These are phyloP conservation scores for Philantomba maxwellii DNA, from an alignment of 2,113 vertebrate species.

Conservation along the genomic window DNA sequence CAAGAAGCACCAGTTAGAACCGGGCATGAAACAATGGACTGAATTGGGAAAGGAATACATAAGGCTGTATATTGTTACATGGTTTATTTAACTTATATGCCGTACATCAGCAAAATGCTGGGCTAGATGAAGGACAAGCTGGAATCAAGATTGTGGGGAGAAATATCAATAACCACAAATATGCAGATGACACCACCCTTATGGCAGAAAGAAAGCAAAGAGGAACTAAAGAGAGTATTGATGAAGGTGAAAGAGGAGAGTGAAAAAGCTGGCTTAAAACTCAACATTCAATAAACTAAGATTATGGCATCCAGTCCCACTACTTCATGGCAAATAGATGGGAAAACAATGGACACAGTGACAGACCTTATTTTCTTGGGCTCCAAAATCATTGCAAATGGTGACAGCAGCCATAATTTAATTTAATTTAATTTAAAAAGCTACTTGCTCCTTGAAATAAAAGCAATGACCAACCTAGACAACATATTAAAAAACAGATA, in stretches of 20 bases:
- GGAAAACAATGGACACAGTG: not conserved
- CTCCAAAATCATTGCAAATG: not conserved
- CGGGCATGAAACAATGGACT: not conserved
- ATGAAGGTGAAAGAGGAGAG: not conserved
- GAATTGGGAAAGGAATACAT: not conserved
- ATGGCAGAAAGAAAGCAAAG: not conserved
- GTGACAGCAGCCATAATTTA: not conserved
- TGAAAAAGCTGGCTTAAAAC: not conserved
- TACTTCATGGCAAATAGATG: not conserved
- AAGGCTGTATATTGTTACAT: not conserved
- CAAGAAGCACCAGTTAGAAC: not conserved
- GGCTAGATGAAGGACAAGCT: not conserved
- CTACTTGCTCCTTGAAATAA: not conserved
- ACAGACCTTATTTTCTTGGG: not conserved
- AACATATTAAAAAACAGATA: not conserved
- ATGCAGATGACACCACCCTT: not conserved
- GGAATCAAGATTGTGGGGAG: not conserved
- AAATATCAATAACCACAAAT: not conserved
- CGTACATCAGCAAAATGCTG: not conserved
- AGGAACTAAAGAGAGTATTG: not conserved
- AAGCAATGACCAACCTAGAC: not conserved
- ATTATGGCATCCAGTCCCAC: not conserved
- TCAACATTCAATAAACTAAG: not conserved
- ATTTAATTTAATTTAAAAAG: not conserved
- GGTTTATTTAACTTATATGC: not conserved